Evolutionary conservation across 2,113 vertebrate species (phyloP), one percentile per base, ranked within the genome.

Genomic region (Osmerus eperlanus): DNA sequence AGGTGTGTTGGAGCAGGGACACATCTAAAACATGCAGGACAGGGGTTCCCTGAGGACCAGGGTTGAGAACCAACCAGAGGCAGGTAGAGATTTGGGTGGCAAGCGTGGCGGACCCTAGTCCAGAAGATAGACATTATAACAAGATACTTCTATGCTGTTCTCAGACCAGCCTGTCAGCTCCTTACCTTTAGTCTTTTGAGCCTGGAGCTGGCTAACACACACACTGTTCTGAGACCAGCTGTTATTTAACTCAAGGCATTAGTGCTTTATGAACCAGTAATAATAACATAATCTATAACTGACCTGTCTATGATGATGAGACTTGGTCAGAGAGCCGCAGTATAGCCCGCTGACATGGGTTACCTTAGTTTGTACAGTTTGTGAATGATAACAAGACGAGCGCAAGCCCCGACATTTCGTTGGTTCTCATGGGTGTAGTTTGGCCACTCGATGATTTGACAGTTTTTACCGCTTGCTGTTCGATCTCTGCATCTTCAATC

Each of bases 401-500:
- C 62, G 70, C 75, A 74, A 80, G 73, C 79, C 86, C 84, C 71
- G 73, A 80, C 78, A 74, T 82, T 68, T 70, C 65, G 56, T 85
- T 81, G 41, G 41, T 84, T 53, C 73, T 80, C 79, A 83, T 72
- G 61, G 72, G 70, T 75, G 64, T 65, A 73, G 41, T 47, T 36
- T 47, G 41, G 76, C 74, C 53, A 54, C 29, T 28, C n/a, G 55
- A 60, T 73, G 65, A 64, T 54, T 63, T 70, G 54, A 65, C 68
- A 53, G 63, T 83, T 83, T 85, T 73, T 71, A 78, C 78, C 84
- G 89, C 88, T 86, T 87, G 86, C 86, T 78, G 68, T 56, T 56
- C 14, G 79, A 80, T 71, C 78, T 91, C 88, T 84, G 84, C 78
- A 84, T 74, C 85, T 81, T 81, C 69, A 68, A 74, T 77, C 67